phyloP scores from a whole-genome alignment of 2,888 invertebrate species.

The Habroteleia sp. region DNA sequence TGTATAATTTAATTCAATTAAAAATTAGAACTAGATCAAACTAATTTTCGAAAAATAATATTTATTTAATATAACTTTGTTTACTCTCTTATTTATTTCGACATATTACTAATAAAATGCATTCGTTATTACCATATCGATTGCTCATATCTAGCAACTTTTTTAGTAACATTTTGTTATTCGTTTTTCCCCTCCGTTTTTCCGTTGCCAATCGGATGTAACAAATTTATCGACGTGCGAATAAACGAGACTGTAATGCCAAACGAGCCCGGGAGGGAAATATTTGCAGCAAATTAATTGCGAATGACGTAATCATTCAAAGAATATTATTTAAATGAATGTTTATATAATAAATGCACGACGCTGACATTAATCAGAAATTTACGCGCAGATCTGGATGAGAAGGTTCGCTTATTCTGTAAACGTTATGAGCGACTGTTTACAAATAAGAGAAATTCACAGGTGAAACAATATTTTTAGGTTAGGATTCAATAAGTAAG shows the following conservation, averaged over 20 bases:
- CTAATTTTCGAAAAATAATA: too few relatives aligned
- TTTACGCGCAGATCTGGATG: slow-evolving; percentile 22
- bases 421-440: neutral
- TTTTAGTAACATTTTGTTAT: neutral
- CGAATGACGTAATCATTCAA: slow-evolving; percentile 43
- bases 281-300: slow-evolving; percentile 45
- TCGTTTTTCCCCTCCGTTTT: neutral
- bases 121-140: too few relatives aligned
- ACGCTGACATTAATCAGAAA: slow-evolving; percentile 45
- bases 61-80: too few relatives aligned
- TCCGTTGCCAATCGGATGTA: slow-evolving; percentile 1
- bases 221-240: slow-evolving; percentile 16
- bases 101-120: too few relatives aligned
- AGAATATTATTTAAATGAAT: slow-evolving; percentile 52
- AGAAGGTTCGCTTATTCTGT: slow-evolving; percentile 15
- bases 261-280: slow-evolving; percentile 10
- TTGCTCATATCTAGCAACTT: too few relatives aligned
- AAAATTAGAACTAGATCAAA: too few relatives aligned
- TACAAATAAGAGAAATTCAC: slow-evolving; percentile 3
- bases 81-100: too few relatives aligned
- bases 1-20: too few relatives aligned
- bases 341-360: slow-evolving; percentile 54
- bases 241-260: slow-evolving; percentile 1
- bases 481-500: too few relatives aligned
- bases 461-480: too few relatives aligned